Percentiles rank a stretch among this genome's conserved stretches.
These are phyloP conservation scores for Dipodomys stephensi DNA, from an alignment of 2,113 vertebrate genomes.

Conservation along the genomic window DNA sequence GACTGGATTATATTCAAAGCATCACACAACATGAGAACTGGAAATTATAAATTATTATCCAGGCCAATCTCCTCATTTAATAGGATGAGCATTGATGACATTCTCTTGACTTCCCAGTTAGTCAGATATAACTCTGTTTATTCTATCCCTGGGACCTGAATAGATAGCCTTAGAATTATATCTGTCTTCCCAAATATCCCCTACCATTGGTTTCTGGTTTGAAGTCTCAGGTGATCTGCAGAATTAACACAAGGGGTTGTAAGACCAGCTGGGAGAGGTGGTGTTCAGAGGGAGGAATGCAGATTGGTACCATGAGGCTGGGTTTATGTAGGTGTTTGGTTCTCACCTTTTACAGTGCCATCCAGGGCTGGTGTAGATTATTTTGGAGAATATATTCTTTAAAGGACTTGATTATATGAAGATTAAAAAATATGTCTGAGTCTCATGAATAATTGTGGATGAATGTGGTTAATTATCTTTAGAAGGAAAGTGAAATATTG, in stretches of 20 bases:
- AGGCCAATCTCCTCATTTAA: constrained; percentile 19
- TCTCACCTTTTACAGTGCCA: background rate
- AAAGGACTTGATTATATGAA: background rate
- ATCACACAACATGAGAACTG: constrained; percentile 26
- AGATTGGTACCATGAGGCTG: background rate
- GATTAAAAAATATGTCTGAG: background rate
- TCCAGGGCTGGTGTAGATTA: background rate
- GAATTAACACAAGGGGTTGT: too few relatives aligned
- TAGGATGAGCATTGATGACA: background rate
- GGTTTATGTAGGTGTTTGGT: background rate
- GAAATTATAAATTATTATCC: constrained; percentile 59
- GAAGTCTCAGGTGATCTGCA: background rate
- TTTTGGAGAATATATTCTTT: background rate
- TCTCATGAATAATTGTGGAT: background rate
- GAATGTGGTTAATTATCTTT: background rate
- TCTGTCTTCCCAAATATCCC: background rate
- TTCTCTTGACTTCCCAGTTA: background rate
- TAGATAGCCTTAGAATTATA: background rate
- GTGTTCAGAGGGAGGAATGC: rapidly evolving
- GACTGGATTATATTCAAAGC: constrained; percentile 59
- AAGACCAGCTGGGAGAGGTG: background rate
- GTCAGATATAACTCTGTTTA: background rate
- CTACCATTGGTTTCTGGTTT: background rate
- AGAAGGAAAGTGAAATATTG: background rate
- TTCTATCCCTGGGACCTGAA: background rate